Evolutionary conservation across 2,113 vertebrate genomes (phyloP).

Genomic region (Tupaia chinensis): DNA sequence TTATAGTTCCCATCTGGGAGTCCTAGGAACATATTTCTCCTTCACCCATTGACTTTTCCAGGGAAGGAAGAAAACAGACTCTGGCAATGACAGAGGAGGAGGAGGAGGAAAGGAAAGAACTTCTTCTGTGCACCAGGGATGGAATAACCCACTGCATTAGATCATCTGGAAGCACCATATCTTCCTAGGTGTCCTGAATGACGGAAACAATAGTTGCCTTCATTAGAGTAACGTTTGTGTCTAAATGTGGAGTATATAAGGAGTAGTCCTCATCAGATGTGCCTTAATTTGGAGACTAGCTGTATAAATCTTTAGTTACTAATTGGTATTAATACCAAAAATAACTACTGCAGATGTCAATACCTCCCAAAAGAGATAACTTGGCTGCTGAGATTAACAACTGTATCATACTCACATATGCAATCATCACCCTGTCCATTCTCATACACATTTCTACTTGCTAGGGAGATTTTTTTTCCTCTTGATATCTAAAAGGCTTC

Average conservation of each 20-base stretch:
- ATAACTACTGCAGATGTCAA: constrained; percentile 31
- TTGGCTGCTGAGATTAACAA: neutral
- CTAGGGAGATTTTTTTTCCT: constrained; percentile 37
- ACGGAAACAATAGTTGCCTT: neutral
- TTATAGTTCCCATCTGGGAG: neutral
- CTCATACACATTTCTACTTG: neutral
- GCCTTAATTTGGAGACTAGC: constrained; percentile 10
- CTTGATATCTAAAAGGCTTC: constrained; percentile 25
- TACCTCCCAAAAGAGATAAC: constrained; percentile 23
- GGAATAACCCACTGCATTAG: neutral
- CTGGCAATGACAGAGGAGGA: neutral
- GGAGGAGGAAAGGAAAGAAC: constrained; percentile 3
- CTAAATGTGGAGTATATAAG: constrained; percentile 35
- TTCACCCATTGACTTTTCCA: neutral
- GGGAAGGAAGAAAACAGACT: neutral
- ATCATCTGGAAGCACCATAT: neutral
- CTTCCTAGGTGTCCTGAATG: neutral
- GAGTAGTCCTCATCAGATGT: constrained; percentile 27
- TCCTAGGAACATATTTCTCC: neutral
- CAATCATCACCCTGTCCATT: constrained; percentile 15
- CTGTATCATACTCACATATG: neutral
- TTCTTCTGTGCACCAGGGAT: neutral
- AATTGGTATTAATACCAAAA: constrained; percentile 58
- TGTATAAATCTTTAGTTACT: constrained; percentile 42
- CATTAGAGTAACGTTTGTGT: neutral